Evolutionary conservation across 2,797 vertebrate genomes (phyloP).

Genomic region (Sphaeramia orbicularis): DNA sequence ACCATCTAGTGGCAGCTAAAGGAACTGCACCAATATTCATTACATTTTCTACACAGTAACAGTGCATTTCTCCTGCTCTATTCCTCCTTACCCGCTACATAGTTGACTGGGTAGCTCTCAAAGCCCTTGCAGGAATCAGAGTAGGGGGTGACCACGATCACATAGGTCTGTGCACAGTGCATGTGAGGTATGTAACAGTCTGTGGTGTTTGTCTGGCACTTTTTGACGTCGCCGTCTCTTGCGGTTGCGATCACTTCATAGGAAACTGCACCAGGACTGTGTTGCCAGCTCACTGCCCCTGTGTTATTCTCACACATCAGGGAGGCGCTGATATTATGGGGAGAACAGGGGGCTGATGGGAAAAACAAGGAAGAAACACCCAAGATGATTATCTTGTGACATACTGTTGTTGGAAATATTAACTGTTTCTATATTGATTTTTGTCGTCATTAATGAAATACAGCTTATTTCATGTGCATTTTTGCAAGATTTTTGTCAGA

Average conservation of each 20-base stretch:
- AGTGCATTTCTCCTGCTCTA: not conserved
- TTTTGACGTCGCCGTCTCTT: constrained; percentile 56
- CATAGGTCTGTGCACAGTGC: constrained; percentile 79
- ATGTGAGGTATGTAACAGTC: constrained; percentile 77
- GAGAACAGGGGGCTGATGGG: constrained; percentile 83
- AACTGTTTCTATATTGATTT: too few species aligned
- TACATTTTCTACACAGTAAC: not conserved
- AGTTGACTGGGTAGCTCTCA: constrained; percentile 44
- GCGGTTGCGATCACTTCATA: constrained; percentile 74
- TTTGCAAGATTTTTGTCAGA: too few species aligned
- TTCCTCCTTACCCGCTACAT: constrained; percentile 72
- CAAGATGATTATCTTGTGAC: too few species aligned
- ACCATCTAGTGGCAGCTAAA: constrained; percentile 8
- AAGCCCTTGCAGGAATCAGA: constrained; percentile 71
- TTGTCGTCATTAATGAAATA: too few species aligned
- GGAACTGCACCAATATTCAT: not conserved
- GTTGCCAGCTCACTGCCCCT: constrained; percentile 78
- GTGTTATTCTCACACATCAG: constrained; percentile 82
- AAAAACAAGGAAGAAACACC: not conserved
- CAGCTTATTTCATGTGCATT: too few species aligned
- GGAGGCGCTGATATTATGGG: constrained; percentile 70
- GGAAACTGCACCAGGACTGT: constrained; percentile 59
- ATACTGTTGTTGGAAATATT: too few species aligned
- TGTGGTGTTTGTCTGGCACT: constrained; percentile 68
- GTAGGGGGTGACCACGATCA: constrained; percentile 75